Evolutionary conservation across 1,140 invertebrate species (phyloP).

Genomic region (Potamilus streckersoni): DNA sequence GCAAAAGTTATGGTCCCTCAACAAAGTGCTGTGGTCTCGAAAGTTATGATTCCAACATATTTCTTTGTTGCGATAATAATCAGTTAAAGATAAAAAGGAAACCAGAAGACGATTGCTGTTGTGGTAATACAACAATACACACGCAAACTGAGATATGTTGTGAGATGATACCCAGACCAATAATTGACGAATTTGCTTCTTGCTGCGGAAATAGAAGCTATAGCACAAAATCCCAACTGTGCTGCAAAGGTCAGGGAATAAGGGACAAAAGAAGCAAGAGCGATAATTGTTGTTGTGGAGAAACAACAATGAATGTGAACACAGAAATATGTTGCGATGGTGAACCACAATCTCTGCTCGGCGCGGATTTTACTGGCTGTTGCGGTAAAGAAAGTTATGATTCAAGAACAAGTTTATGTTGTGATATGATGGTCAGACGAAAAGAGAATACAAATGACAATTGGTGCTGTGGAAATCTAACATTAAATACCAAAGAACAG

Average conservation of each 20-base stretch:
- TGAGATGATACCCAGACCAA: conserved; percentile 11
- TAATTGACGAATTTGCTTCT: background rate
- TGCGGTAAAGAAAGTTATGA: conserved; percentile 12
- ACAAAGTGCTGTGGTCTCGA: conserved; percentile 22
- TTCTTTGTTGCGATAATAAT: conserved; percentile 22
- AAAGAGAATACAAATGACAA: conserved; percentile 7
- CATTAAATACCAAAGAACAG: conserved; percentile 7
- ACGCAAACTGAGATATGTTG: conserved; percentile 19
- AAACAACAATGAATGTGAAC: conserved; percentile 1
- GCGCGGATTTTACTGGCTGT: background rate
- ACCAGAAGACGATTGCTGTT: conserved; percentile 19
- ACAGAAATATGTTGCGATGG: conserved; percentile 6
- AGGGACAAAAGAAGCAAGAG: background rate
- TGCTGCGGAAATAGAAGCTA: conserved; percentile 9
- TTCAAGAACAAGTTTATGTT: conserved; percentile 2
- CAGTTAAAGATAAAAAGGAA: conserved; percentile 16
- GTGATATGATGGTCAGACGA: conserved; percentile 1
- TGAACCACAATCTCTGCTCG: background rate
- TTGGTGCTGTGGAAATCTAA: conserved; percentile 24
- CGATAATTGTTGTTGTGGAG: conserved; percentile 18
- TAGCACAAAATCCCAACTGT: conserved; percentile 3
- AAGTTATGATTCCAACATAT: conserved; percentile 22
- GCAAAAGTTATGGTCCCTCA: conserved; percentile 2
- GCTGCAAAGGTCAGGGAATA: conserved; percentile 4
- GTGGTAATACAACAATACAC: conserved; percentile 20